These are phyloP conservation scores for Sisor rabdophorus DNA, from an alignment of 2,113 vertebrate species.

Conservation along the genomic window DNA sequence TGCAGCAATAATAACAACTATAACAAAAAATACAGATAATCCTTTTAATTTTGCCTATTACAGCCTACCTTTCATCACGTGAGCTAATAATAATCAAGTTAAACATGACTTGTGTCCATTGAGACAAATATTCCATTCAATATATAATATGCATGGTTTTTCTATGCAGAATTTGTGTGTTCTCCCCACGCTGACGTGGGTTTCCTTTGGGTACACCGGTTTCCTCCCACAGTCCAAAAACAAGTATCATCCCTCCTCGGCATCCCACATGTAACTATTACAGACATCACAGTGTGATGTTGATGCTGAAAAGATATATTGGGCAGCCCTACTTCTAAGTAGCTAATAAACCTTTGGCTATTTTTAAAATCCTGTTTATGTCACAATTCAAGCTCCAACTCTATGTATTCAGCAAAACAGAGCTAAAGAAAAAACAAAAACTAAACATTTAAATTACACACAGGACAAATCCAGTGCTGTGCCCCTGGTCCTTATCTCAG, in stretches of 20 bases:
- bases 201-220: too few species aligned
- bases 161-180: too few species aligned
- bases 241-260: too few species aligned
- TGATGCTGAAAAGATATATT: too few species aligned
- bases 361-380: slow-evolving; percentile 18
- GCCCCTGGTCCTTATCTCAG: slow-evolving; percentile 39
- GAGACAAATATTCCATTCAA: not conserved
- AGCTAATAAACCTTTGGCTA: slow-evolving; percentile 11
- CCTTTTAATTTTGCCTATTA: too few species aligned
- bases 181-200: too few species aligned
- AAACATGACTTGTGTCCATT: not conserved
- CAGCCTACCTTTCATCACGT: too few species aligned
- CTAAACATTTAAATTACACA: not conserved
- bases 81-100: not conserved
- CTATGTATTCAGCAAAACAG: not conserved
- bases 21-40: not conserved
- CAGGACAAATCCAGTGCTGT: slow-evolving; percentile 11
- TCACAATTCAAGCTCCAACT: not conserved
- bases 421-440: not conserved
- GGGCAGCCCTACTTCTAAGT: not conserved
- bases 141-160: not conserved
- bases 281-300: too few species aligned
- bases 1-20: not conserved
- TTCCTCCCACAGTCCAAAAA: too few species aligned
- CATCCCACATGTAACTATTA: too few species aligned